A percentile compares a stretch with the other conserved stretches of the same genome.
These are phyloP conservation scores for Hippocampus comes DNA, from an alignment of 2,113 vertebrate genomes.

Conservation along the genomic window DNA sequence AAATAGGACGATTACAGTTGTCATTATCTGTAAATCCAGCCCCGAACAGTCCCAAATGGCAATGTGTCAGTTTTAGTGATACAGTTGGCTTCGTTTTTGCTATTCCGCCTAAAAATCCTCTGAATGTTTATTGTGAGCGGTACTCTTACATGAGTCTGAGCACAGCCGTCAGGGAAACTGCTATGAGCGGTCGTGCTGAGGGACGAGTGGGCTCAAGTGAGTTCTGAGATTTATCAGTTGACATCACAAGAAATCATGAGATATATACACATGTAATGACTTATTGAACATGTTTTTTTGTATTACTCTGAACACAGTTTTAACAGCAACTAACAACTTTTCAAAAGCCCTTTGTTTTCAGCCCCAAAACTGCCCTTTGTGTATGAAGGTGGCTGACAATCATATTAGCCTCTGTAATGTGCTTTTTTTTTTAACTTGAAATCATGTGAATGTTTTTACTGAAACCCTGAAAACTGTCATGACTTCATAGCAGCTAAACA, in stretches of 20 bases:
- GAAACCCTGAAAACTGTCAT: neutral
- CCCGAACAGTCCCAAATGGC: neutral
- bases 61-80: too few relatives aligned
- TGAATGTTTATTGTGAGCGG: slow-evolving; percentile 13
- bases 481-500: slow-evolving; percentile 11
- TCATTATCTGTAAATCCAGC: slow-evolving; percentile 2
- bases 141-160: slow-evolving; percentile 16
- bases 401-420: slow-evolving; percentile 25
- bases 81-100: too few relatives aligned
- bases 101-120: neutral
- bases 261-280: neutral
- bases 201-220: slow-evolving; percentile 46
- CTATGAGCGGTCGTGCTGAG: slow-evolving; percentile 30
- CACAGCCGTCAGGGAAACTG: slow-evolving; percentile 32
- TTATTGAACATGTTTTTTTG: neutral
- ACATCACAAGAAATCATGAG: slow-evolving; percentile 19
- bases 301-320: slow-evolving; percentile 4
- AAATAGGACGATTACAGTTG: neutral
- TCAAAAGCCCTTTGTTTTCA: neutral
- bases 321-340: neutral
- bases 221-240: slow-evolving; percentile 32
- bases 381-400: neutral
- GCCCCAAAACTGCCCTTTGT: neutral
- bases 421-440: slow-evolving; percentile 37
- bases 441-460: slow-evolving; percentile 11